These are phyloP conservation scores for Coilia nasus DNA, from an alignment of 2,797 vertebrate species.

Conservation along the genomic window DNA sequence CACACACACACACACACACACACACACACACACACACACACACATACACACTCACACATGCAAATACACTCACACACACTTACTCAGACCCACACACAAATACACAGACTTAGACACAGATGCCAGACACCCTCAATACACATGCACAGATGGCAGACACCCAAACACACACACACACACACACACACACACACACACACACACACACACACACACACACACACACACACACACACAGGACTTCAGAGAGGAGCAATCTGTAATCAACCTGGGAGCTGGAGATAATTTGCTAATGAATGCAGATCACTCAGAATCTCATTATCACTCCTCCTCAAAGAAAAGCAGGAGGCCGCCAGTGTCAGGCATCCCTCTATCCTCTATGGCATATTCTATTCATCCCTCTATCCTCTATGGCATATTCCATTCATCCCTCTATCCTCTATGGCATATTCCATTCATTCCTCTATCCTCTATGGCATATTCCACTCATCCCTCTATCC, in stretches of 20 bases:
- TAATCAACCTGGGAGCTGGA: neutral
- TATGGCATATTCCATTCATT: neutral
- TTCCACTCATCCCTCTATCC: no score
- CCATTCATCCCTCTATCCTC: no score
- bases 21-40: neutral
- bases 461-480: neutral
- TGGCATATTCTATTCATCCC: no score
- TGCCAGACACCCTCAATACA: neutral
- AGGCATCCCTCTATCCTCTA: neutral
- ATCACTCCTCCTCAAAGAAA: neutral
- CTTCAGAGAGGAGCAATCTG: slow-evolving; percentile 14
- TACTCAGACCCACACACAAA: neutral
- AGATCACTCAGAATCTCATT: neutral
- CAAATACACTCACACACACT: neutral
- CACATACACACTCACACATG: neutral
- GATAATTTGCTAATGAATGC: slow-evolving; percentile 15
- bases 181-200: neutral
- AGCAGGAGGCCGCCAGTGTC: no score
- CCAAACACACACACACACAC: neutral
- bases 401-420: no score
- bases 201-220: slow-evolving; percentile 1
- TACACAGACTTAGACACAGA: neutral
- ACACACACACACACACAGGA: no score
- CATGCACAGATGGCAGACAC: neutral
- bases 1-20: neutral